phyloP scores from a whole-genome alignment of 1,140 invertebrate species.

The Eriosoma lanigerum region DNA sequence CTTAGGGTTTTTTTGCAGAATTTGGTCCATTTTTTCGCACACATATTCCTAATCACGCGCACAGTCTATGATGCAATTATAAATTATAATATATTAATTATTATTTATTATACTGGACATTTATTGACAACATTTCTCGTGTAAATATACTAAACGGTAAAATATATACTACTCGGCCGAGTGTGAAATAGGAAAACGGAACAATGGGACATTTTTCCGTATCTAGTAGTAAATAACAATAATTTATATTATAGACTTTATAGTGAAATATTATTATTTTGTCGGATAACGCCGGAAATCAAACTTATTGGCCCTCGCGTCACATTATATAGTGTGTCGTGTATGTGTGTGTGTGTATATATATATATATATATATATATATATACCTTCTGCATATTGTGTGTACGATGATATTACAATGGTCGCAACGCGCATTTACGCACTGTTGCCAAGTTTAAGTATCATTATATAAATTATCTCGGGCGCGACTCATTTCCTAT shows the following conservation, averaged over 20 bases:
- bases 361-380: no score
- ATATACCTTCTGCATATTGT: not conserved
- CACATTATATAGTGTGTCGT: no score
- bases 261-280: conserved; percentile 18
- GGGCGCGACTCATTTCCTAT: conserved; percentile 41
- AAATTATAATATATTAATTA: no score
- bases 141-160: no score
- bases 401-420: conserved; percentile 15
- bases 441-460: conserved; percentile 30
- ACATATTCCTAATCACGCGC: no score
- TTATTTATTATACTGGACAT: no score
- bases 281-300: conserved; percentile 48
- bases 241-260: not conserved
- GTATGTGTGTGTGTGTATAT: not conserved
- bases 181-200: conserved; percentile 19
- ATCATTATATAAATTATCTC: conserved; percentile 51
- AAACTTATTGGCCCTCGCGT: conserved; percentile 43
- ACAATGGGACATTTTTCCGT: conserved; percentile 42
- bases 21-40: no score
- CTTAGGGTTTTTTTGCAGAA: no score
- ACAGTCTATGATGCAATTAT: no score
- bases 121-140: no score
- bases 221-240: not conserved
- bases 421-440: conserved; percentile 32
- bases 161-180: conserved; percentile 5